These are phyloP conservation scores for Psilopsiagon aurifrons DNA, from an alignment of 2,113 vertebrate species.

Conservation along the genomic window DNA sequence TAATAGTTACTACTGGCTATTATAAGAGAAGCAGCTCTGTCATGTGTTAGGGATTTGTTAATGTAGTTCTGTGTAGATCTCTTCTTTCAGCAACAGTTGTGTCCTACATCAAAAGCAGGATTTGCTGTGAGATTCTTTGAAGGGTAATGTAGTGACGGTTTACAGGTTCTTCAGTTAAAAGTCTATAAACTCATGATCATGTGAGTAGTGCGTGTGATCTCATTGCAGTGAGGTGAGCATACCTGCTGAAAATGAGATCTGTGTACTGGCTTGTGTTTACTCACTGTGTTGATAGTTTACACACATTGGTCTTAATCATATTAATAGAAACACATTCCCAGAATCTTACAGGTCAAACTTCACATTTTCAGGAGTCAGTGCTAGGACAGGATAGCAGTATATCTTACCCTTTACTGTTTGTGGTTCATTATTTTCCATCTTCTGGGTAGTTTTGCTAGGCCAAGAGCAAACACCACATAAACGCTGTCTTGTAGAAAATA, in stretches of 20 bases:
- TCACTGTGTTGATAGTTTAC: not conserved
- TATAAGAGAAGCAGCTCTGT: not conserved
- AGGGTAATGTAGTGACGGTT: not conserved
- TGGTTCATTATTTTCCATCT: not conserved
- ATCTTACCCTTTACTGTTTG: not conserved
- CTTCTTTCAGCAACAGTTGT: not conserved
- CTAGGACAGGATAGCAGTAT: not conserved
- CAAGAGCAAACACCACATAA: not conserved
- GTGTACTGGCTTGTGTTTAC: not conserved
- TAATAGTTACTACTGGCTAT: not conserved
- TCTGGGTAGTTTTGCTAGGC: not conserved
- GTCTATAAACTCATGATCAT: not conserved
- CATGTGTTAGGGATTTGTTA: not conserved
- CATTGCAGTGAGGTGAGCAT: not conserved
- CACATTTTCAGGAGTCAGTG: not conserved
- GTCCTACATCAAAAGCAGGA: not conserved
- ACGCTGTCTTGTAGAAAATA: not conserved
- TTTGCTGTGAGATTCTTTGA: not conserved
- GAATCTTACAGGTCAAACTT: not conserved
- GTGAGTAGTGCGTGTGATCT: not conserved
- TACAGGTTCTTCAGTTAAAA: not conserved
- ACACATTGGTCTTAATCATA: accelerated
- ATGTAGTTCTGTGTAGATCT: not conserved
- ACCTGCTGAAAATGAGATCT: not conserved
- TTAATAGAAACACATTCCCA: not conserved